Evolutionary conservation across 2,113 vertebrate species (phyloP), one percentile per base, ranked within the genome.

Genomic region (Catagonus wagneri): DNA sequence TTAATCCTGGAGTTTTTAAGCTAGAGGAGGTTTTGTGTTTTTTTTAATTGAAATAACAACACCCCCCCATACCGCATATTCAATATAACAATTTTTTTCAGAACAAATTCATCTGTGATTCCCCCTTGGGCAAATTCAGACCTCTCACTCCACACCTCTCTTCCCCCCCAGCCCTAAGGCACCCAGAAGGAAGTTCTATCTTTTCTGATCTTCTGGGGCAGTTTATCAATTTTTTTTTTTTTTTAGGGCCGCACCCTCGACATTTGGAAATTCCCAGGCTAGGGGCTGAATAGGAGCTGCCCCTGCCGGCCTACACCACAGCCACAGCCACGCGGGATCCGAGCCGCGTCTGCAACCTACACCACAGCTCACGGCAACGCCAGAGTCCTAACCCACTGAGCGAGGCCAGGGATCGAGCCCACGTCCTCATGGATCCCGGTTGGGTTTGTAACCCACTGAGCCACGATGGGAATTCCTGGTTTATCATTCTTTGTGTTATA

Each of bases 1-100:
- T 87, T 95, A 95, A 79, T 66, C 80, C 39, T 68, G 60, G 78
- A 92, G 63, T 78, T 95, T 90, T 93, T 61, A 89, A 89, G 84
- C 84, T 79, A 56, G 15, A 76, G 13, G 34, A 60, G 75, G 10
- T 17, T 74, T 39, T 76, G n/a, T 79, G 34, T 89, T 63, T 89
- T 63, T 83, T 90, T 65, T 2, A 75, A 75, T 71, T 95, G 88
- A 71, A 69, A 61, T 89, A 71, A 87, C 61, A 90, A 88, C 61
- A 76, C 60, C 32, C 54, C 52, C 17, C 44, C 27, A 36, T 63
- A 87, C 3, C 1, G 2, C 66, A 74, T 27, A 79, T 89, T 85
- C 69, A 75, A 25, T 74, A 63, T 25, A 52, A 91, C 60, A 52
- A 36, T 92, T 79, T 60, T 60, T 96, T 95, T 63, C 74, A 72